These are phyloP conservation scores for Lontra canadensis DNA, from an alignment of 2,113 vertebrate species.

Conservation along the genomic window DNA sequence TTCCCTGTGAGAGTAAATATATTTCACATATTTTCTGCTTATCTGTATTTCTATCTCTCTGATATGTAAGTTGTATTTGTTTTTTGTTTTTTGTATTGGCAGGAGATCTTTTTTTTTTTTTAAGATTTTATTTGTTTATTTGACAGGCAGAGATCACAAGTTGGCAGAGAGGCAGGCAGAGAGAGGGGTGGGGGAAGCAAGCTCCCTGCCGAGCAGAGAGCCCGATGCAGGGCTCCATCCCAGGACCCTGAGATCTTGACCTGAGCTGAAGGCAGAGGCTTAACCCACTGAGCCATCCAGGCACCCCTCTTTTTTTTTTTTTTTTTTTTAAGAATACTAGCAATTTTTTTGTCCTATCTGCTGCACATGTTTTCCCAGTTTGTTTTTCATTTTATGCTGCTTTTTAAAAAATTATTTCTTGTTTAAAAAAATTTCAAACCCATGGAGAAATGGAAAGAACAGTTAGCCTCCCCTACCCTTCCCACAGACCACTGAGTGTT, in stretches of 20 bases:
- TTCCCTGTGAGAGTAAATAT: background rate
- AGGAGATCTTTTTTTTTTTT: background rate
- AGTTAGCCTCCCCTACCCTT: background rate
- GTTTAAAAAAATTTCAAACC: background rate
- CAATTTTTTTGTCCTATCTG: background rate
- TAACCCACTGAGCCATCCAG: too few species aligned
- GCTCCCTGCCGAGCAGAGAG: too few species aligned
- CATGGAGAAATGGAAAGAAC: background rate
- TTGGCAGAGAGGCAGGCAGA: too few species aligned
- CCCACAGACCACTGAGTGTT: background rate
- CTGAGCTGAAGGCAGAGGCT: too few species aligned
- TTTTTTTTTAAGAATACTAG: background rate
- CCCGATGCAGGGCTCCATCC: too few species aligned
- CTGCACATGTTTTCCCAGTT: background rate
- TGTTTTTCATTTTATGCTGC: slow-evolving; percentile 15
- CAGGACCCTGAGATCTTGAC: too few species aligned
- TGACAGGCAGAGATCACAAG: too few species aligned
- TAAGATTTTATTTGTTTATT: background rate
- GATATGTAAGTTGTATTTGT: background rate
- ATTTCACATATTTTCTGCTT: background rate
- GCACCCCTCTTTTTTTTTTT: too few species aligned
- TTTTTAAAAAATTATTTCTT: background rate
- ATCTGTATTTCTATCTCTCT: background rate
- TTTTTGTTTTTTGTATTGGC: background rate
- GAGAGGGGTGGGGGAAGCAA: too few species aligned